Evolutionary conservation across 1,140 invertebrate species (phyloP).

Genomic region (Brachionus paranguensis): DNA sequence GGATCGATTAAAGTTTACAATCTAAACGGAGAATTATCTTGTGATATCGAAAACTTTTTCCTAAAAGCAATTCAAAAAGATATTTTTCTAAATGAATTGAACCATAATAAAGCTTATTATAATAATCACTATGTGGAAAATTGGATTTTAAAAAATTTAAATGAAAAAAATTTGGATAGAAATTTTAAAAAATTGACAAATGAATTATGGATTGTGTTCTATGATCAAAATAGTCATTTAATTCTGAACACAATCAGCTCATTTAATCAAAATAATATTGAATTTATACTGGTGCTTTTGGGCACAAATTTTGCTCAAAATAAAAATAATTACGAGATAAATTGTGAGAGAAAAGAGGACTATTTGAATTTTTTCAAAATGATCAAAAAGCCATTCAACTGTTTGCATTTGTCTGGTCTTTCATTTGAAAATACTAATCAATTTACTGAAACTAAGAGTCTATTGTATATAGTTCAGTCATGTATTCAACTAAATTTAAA

Average conservation of each 20-base stretch:
- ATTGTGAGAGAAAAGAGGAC: background rate
- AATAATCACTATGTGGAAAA: background rate
- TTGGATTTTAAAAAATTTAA: background rate
- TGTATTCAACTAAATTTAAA: background rate
- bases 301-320: background rate
- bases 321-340: background rate
- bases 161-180: too few relatives aligned
- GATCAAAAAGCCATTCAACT: background rate
- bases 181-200: too few relatives aligned
- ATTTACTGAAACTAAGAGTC: background rate
- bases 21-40: background rate
- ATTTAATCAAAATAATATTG: background rate
- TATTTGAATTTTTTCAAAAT: background rate
- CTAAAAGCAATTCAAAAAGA: background rate
- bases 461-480: background rate
- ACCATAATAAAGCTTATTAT: background rate
- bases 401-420: background rate
- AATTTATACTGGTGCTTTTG: background rate
- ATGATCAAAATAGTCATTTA: background rate
- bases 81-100: background rate
- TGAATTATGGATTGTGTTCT: background rate
- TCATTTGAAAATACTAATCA: background rate
- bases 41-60: background rate
- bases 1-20: background rate
- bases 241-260: background rate